phyloP scores from a whole-genome alignment of 2,797 vertebrate species.

The Erethizon dorsatum region DNA sequence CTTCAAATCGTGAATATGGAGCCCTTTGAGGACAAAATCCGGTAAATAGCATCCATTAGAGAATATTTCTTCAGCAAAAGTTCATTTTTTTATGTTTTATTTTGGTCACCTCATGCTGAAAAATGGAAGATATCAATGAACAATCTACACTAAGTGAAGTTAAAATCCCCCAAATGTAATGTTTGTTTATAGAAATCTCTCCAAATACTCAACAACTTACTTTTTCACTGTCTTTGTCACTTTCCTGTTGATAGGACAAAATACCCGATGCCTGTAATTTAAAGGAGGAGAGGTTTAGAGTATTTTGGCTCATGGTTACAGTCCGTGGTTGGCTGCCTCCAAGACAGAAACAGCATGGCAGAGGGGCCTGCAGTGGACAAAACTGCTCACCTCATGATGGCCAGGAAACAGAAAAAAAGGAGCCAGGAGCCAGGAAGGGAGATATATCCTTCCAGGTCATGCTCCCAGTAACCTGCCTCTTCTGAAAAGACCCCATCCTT shows the following conservation, averaged over 20 bases:
- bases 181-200: conserved; percentile 39
- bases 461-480: neutral
- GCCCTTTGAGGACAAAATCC: neutral
- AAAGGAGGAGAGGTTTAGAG: neutral
- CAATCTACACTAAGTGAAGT: conserved; percentile 40
- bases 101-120: conserved; percentile 34
- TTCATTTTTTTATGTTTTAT: neutral
- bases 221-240: conserved; percentile 26
- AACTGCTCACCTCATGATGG: neutral
- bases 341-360: neutral
- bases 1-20: conserved; percentile 23
- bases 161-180: conserved; percentile 40
- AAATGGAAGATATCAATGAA: conserved; percentile 43
- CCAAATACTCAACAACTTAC: conserved; percentile 5
- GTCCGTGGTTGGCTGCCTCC: neutral
- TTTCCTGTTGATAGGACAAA: neutral
- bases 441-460: neutral
- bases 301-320: neutral
- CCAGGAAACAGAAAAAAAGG: neutral
- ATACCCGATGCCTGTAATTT: neutral
- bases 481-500: neutral
- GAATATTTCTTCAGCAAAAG: conserved; percentile 14
- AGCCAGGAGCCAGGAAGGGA: neutral
- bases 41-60: neutral
- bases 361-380: neutral